phyloP scores from a whole-genome alignment of 1,140 invertebrate genomes.

The Gryon sp. region DNA sequence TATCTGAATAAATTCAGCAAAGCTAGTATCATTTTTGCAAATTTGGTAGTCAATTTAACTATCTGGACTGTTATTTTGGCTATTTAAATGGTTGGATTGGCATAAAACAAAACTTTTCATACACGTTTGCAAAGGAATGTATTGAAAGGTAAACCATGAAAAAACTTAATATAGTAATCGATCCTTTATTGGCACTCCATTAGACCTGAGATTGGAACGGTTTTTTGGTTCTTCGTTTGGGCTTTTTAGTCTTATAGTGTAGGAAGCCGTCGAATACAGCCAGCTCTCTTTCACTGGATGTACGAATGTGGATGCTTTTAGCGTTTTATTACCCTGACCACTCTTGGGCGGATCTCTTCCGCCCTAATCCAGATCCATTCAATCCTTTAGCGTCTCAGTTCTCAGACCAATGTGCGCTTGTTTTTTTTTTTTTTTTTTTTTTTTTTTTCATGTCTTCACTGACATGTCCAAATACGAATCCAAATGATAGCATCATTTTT shows the following conservation, averaged over 20 bases:
- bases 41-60: too few relatives aligned
- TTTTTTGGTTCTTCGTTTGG: conserved; percentile 37
- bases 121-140: neutral
- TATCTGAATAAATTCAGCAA: too few relatives aligned
- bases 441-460: too few relatives aligned
- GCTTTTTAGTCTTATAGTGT: conserved; percentile 41
- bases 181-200: conserved; percentile 48
- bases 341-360: conserved; percentile 65
- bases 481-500: conserved; percentile 23
- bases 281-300: conserved; percentile 29
- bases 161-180: conserved; percentile 48
- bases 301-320: conserved; percentile 72
- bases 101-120: conserved; percentile 9
- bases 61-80: too few relatives aligned
- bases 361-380: conserved; percentile 64
- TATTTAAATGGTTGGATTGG: too few relatives aligned
- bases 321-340: conserved; percentile 72
- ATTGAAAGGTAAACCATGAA: conserved; percentile 7
- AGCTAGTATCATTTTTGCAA: too few relatives aligned
- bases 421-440: conserved; percentile 4
- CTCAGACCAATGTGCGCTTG: neutral
- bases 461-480: conserved; percentile 32
- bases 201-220: conserved; percentile 28
- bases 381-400: conserved; percentile 55
- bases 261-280: conserved; percentile 51